These are phyloP conservation scores for Fulmarus glacialis DNA, from an alignment of 2,113 vertebrate genomes.

Conservation along the genomic window DNA sequence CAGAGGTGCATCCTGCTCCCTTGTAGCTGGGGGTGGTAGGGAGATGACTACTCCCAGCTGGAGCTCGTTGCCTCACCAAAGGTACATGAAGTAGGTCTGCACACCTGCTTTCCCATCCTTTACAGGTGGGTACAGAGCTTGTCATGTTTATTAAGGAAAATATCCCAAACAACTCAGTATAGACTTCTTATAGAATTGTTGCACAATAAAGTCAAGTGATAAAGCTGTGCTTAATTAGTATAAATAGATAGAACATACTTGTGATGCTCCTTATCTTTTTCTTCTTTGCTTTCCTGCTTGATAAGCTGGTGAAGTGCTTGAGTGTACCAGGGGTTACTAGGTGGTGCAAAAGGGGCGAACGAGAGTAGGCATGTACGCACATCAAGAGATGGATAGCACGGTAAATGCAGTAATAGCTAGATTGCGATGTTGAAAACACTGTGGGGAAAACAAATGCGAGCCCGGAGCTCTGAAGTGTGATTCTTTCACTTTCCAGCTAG, in stretches of 20 bases:
- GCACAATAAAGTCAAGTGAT: background rate
- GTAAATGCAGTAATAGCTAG: background rate
- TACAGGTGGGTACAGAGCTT: background rate
- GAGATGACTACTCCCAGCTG: background rate
- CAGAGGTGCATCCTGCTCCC: rapidly evolving
- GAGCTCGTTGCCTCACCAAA: background rate
- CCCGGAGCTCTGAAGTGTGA: background rate
- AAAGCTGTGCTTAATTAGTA: background rate
- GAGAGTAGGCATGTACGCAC: rapidly evolving
- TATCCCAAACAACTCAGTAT: background rate
- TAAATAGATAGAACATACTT: background rate
- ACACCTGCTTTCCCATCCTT: background rate
- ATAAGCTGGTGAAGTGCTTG: background rate
- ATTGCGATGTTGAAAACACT: background rate
- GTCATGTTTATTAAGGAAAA: background rate
- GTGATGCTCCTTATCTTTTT: background rate
- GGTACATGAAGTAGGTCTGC: background rate
- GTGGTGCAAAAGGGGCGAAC: background rate
- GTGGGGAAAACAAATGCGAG: background rate
- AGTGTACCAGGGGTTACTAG: background rate
- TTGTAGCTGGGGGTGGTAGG: background rate
- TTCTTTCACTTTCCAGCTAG: background rate
- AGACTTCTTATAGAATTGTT: background rate
- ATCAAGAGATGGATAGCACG: background rate
- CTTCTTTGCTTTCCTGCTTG: background rate